These are phyloP conservation scores for Petaurus breviceps DNA, from an alignment of 2,113 vertebrate genomes.

Conservation along the genomic window DNA sequence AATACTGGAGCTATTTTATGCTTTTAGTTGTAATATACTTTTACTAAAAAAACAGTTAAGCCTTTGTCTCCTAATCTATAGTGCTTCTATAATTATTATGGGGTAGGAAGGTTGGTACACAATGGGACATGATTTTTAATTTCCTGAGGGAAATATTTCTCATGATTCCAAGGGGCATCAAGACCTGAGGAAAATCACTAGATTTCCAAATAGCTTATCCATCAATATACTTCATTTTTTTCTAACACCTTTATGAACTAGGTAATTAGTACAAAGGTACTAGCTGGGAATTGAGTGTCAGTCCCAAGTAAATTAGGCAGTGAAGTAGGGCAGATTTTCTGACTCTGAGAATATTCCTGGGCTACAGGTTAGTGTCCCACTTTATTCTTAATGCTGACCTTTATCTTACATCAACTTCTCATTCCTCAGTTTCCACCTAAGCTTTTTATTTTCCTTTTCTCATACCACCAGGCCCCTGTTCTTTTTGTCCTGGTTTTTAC, in stretches of 20 bases:
- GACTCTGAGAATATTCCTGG: slow-evolving; percentile 6
- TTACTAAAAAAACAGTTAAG: slow-evolving; percentile 39
- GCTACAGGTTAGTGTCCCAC: neutral
- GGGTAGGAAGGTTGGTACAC: neutral
- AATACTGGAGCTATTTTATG: neutral
- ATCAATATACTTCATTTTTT: slow-evolving; percentile 36
- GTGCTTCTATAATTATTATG: slow-evolving; percentile 27
- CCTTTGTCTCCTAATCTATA: slow-evolving; percentile 33
- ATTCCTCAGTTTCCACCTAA: neutral
- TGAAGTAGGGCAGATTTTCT: neutral
- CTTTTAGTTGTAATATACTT: slow-evolving; percentile 34
- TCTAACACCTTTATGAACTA: slow-evolving; percentile 45
- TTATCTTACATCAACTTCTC: neutral
- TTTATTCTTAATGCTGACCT: neutral
- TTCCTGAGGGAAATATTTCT: neutral
- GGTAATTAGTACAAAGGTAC: slow-evolving; percentile 35
- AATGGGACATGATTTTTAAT: neutral
- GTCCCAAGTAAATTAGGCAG: neutral
- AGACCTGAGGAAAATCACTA: neutral
- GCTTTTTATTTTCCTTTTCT: neutral
- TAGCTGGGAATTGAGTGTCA: slow-evolving; percentile 11
- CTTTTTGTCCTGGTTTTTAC: neutral
- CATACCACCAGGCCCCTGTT: neutral
- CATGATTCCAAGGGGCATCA: slow-evolving; percentile 16
- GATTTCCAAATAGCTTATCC: neutral